Base-by-base conservation (phyloP, 2,888 invertebrate species). In the Nysson spinosus region DNA sequence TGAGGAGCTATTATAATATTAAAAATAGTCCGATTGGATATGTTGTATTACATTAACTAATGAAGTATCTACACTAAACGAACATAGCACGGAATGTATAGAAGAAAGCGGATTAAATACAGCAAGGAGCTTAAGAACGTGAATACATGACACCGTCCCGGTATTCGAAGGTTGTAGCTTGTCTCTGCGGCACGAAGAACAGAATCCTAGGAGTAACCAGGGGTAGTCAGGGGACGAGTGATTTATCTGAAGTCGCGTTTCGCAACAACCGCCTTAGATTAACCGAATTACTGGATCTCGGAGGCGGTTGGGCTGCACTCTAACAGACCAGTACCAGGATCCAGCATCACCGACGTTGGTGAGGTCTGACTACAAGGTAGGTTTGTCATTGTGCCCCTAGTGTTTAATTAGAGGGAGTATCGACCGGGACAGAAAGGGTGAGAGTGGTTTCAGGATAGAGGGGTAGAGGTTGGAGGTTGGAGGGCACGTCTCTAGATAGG, bases 331-430 rank as follows among this genome's bases (percentile, higher is more conserved):
- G 63, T 42, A 61, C 42, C 19, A 44, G 62, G 55, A 65, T 63
- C 60, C 73, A 35, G 44, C 51, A 47, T 47, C 50, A 50, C 55
- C 62, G 60, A 54, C 61, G 72, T 47, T 62, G 56, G 49, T 52
- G 63, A 65, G 65, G 19, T 32, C 60, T 35, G 46, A 37, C 75
- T 82, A 77, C 82, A 74, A 80, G 78, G 76, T 71, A 77, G 79
- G 81, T 83, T 84, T 83, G 82, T 84, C 84, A 84, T 83, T 83
- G 81, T 83, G 76, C 79, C 77, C 75, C 78, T 72, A 74, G 81
- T 84, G 84, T 84, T 84, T 84, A 84, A 84, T 84, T 83, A 85
- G 81, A 83, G 82, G 77, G 76, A 75, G 76, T 81, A 83, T 83
- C 82, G 82, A 82, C 74, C 81, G 67, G 76, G 58, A 56, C 52